Base-by-base conservation (phyloP, 2,888 invertebrate genomes). In the Orchesella flavescens region DNA sequence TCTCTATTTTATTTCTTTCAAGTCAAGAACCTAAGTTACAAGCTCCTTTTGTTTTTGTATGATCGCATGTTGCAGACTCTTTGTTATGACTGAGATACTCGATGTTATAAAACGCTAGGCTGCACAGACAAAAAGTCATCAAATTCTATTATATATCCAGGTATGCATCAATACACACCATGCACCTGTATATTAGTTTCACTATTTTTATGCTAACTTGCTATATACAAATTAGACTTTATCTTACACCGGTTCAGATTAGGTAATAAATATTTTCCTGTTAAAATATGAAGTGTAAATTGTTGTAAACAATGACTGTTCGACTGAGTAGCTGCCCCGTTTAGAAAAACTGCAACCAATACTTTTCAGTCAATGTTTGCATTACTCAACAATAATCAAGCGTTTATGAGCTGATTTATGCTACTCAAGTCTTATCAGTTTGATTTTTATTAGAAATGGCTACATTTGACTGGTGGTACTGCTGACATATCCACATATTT, bases 351-450 rank as follows among this genome's bases (percentile, higher is more conserved):
- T 23, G 23, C 19, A 21, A 10, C 43, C 1, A 74, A 57, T 63
- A 61, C 23, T 34, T 7, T 4, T 34, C 43, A 7, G 7, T 43
- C 24, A 1, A 24, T 43, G 13, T 74, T 21, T 46, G 34, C 23
- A 21, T 9, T 43, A 65, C 65, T 21, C 63, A 61, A 53, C 55
- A 65, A 34, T 24, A 65, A 34, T 53, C 53, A 24, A 61, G 9
- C 49, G 12, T 66, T 65, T 59, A 53, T n/a, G 43, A 55, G 19
- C 75, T 66, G 66, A 75, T 75, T 75, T 66, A 66, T 75, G 49
- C 34, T 53, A n/a, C 19, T 24, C 66, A 13, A 34, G 3, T 7
- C 34, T 4, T 34, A 34, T 34, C 34, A 34, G 7, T 34, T 34
- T 34, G 34, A 4, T 34, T 34, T 34, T 34, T 34, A 2, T 34